Evolutionary conservation across 2,113 vertebrate species (phyloP), one percentile per base, ranked within the genome.

Genomic region (Piaya cayana): DNA sequence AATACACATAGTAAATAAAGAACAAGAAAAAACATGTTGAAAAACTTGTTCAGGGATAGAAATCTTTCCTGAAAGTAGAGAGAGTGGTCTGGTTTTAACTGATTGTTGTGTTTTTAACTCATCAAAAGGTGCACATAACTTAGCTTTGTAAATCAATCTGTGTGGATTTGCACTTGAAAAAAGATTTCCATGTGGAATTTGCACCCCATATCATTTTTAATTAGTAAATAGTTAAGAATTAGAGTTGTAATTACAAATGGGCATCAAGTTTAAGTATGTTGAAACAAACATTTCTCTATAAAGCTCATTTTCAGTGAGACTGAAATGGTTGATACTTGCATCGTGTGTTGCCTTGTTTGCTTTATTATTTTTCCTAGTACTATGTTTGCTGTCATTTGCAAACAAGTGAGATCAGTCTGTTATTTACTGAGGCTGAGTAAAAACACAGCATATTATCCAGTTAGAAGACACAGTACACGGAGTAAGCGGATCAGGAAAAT

Each of bases 321-420:
- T 36, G 14, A n/a, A 85, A 52, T 49, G 82, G 63, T 59, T 86
- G 87, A 81, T 95, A 36, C 85, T 94, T 81, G 47, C 88, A 20
- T 43, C 86, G 71, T 32, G 1, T 90, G 68, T 94, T 92, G 91
- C 6, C 68, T 93, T 90, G 77, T 88, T 94, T 95, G 82, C 74
- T 96, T 88, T 93, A 82, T 88, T 92, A 70, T 93, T 96, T 96
- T 96, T 90, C 90, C 93, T 96, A 92, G 95, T 96, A 97, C 93
- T 60, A 14, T 65, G 68, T 63, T 95, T 88, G 85, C 94, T 93
- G 79, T 95, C 92, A 92, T 94, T 94, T 95, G 71, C 83, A 97
- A 96, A 96, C 94, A 94, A 94, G 90, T 76, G 88, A 68, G 92
- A 93, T 94, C 88, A 88, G 90, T 70, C 94, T 96, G 79, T 92